Conservation (phyloP, 2,113 vertebrate genomes). For the Leptobrachium leishanense region DNA sequence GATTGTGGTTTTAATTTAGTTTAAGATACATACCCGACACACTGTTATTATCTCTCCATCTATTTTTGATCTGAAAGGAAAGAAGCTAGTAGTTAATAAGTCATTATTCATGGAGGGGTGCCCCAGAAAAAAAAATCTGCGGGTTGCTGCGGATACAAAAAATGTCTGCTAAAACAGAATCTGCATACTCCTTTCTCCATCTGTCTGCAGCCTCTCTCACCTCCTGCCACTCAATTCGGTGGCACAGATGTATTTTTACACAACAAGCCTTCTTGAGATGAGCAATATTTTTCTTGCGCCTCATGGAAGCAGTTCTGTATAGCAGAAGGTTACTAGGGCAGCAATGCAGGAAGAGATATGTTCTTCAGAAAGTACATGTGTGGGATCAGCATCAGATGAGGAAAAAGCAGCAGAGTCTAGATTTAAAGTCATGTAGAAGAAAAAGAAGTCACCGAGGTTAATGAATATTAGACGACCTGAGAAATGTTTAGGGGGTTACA, state of each 20-base stretch:
- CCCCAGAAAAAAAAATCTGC: neutral
- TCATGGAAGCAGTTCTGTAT: conserved; percentile 15
- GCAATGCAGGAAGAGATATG: conserved; percentile 5
- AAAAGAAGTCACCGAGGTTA: too few relatives aligned
- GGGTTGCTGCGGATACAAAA: conserved; percentile 24
- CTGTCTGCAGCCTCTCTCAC: conserved; percentile 35
- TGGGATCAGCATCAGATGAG: neutral
- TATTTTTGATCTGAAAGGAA: too few relatives aligned
- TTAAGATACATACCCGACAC: too few relatives aligned
- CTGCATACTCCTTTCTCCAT: conserved; percentile 29
- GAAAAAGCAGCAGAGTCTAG: neutral
- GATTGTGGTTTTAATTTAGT: too few relatives aligned
- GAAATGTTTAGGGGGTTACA: too few relatives aligned
- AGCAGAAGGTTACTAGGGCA: conserved; percentile 20
- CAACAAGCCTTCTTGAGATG: conserved; percentile 33
- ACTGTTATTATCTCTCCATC: too few relatives aligned
- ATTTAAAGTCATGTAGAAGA: too few relatives aligned
- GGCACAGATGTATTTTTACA: conserved; percentile 46
- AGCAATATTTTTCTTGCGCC: conserved; percentile 48
- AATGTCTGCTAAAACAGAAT: conserved; percentile 29
- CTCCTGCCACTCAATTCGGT: conserved; percentile 30
- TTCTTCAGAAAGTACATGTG: neutral
- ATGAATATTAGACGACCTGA: too few relatives aligned
- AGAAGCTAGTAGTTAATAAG: neutral
- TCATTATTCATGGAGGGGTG: neutral